Evolutionary conservation across 2,888 invertebrate species (phyloP), one percentile per base, ranked within the genome.

Genomic region (Pterobdella sp.): DNA sequence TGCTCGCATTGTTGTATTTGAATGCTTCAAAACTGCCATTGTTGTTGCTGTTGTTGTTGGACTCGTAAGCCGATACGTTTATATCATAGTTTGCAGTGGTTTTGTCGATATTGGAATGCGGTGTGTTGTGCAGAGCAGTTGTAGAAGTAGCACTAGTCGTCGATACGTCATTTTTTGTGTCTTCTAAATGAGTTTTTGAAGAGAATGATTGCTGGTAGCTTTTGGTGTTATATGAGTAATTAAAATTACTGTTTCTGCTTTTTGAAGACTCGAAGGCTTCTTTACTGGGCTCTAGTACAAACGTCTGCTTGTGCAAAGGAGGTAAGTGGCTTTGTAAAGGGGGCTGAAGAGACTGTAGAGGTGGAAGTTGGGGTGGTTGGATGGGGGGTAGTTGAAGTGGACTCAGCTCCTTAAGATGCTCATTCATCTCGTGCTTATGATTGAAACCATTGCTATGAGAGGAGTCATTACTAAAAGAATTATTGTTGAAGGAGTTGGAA

Each of bases 41-140:
- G 31, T 34, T 69, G 68, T 42, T 68, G 18, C 26, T 68, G 68
- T 68, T 66, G 67, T 37, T 68, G 68, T 68, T 36, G 68, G 7
- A 36, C n/a, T 35, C 2, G 37, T 68, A n/a, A 31, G 1, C 52
- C 31, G 36, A 34, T 26, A 2, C 31, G 69, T 31, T 69, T 22
- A 22, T 26, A 56, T 49, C 32, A 52, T 49, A 3, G 26, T 1
- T 69, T 18, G 36, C 22, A 34, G 26, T 52, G 29, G 10, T 52
- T 42, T 31, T 37, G 42, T 52, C 1, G 49, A 18, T 1, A 52
- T 52, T 37, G 52, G 22, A 29, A 31, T 49, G 26, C 32, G 14
- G 42, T 29, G 22, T 71, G 63, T 35, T 56, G 63, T n/a, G 60
- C n/a, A 56, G n/a, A 26, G 60, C 26, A 26, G 60, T 56, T 56